Conservation (phyloP, 2,888 invertebrate species). For the Cacoxenus indagator region DNA sequence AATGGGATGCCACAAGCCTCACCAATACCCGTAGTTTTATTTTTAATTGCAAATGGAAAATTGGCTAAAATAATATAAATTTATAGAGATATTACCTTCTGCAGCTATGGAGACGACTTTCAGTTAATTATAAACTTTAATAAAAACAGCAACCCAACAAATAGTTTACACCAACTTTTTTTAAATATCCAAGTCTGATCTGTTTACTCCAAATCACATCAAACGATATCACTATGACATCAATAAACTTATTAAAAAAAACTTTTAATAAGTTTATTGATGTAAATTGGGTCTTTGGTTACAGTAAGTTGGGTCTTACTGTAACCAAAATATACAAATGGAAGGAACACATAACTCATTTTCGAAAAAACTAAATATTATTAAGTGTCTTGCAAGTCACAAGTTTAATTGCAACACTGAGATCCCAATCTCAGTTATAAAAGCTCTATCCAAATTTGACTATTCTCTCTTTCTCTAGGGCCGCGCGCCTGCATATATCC, state of each 20-base stretch:
- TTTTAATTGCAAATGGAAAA: too few relatives aligned
- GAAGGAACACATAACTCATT: too few relatives aligned
- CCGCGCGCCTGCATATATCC: neutral
- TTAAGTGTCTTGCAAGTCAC: neutral
- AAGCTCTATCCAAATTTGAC: neutral
- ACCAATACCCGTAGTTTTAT: too few relatives aligned
- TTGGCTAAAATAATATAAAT: too few relatives aligned
- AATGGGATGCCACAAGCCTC: too few relatives aligned
- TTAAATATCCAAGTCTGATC: neutral
- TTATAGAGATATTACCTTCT: too few relatives aligned
- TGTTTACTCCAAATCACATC: neutral
- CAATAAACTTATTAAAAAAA: neutral
- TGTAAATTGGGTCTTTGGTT: too few relatives aligned
- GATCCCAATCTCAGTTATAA: neutral
- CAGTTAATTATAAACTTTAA: neutral
- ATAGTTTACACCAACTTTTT: neutral
- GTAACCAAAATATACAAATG: too few relatives aligned
- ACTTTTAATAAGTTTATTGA: too few relatives aligned
- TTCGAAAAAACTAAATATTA: neutral
- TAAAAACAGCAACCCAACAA: neutral
- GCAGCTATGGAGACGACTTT: neutral
- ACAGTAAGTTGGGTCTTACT: neutral
- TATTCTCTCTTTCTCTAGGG: neutral
- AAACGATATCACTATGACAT: neutral
- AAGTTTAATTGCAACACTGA: neutral